phyloP scores from a whole-genome alignment of 2,888 invertebrate genomes.

The Dynastes hyllus region DNA sequence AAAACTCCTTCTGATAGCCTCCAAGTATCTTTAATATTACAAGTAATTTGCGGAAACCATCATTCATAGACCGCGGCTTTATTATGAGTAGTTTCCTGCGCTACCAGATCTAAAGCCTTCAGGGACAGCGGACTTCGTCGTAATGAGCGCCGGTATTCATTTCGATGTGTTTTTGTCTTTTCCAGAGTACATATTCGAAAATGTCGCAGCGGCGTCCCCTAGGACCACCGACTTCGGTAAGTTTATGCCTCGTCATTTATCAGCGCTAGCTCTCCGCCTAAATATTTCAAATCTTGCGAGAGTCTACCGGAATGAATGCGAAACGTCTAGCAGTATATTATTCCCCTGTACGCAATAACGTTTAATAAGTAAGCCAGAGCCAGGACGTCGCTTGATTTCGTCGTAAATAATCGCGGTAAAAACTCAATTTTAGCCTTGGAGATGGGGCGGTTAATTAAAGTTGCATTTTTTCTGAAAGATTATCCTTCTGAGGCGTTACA shows the following conservation, averaged over 20 bases:
- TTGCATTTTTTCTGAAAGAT: too few species aligned
- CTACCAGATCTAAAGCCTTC: not conserved
- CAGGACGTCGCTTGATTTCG: not conserved
- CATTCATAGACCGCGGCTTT: not conserved
- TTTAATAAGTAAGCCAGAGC: not conserved
- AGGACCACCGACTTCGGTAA: conserved; percentile 40
- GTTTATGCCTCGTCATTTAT: conserved; percentile 30
- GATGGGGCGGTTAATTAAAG: too few species aligned
- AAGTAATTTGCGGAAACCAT: too few species aligned
- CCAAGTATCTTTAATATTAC: too few species aligned
- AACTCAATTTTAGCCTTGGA: not conserved
- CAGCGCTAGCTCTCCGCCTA: not conserved
- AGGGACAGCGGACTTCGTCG: not conserved
- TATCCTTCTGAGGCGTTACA: too few species aligned
- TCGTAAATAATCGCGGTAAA: not conserved
- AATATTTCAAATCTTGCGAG: conserved; percentile 33
- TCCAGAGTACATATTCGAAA: conserved; percentile 36
- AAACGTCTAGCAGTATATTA: not conserved
- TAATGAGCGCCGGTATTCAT: conserved; percentile 22
- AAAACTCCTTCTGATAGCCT: too few species aligned
- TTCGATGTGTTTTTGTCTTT: conserved; percentile 27
- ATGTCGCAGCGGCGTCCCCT: not conserved
- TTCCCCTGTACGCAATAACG: not conserved
- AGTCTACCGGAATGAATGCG: conserved; percentile 16
- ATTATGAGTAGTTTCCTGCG: not conserved